Evolutionary conservation across 2,797 vertebrate genomes (phyloP).

Genomic region (Sandelia bainsii): DNA sequence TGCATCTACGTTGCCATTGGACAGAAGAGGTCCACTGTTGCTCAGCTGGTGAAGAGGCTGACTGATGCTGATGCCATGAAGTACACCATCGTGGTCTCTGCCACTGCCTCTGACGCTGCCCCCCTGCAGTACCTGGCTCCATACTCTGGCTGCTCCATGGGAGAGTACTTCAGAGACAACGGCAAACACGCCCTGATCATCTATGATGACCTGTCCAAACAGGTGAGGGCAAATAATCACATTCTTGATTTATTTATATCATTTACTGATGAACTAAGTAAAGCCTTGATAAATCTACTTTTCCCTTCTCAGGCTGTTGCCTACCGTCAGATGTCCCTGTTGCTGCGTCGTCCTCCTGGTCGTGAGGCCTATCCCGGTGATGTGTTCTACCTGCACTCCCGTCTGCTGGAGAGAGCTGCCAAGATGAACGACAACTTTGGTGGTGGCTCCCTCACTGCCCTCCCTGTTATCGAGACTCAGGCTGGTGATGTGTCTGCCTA

Average conservation of each 20-base stretch:
- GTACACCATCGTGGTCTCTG: conserved; percentile 98
- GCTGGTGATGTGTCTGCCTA: conserved; percentile 99
- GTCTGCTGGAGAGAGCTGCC: conserved; percentile 96
- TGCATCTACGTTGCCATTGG: conserved; percentile 99
- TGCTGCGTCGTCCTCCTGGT: conserved; percentile 96
- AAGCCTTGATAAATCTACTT: not conserved
- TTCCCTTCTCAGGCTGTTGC: conserved; percentile 90
- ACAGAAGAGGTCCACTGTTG: conserved; percentile 98
- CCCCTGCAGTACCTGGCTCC: conserved; percentile 98
- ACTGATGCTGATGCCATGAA: conserved; percentile 98
- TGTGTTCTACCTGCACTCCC: conserved; percentile 98
- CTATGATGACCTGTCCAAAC: conserved; percentile 98
- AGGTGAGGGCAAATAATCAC: conserved; percentile 81
- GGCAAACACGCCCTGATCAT: conserved; percentile 98
- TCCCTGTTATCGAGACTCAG: conserved; percentile 98
- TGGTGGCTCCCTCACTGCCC: conserved; percentile 95
- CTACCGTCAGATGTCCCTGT: conserved; percentile 98
- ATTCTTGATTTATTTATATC: not conserved
- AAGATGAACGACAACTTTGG: conserved; percentile 99
- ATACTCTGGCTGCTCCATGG: conserved; percentile 99
- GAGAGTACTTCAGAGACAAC: conserved; percentile 98
- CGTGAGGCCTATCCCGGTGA: conserved; percentile 98
- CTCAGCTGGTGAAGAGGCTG: conserved; percentile 97
- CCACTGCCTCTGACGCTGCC: conserved; percentile 97
- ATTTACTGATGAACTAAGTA: not conserved